A percentile compares a stretch with the other conserved stretches of the same genome.
These are phyloP conservation scores for Lamellibrachia satsuma DNA, from an alignment of 2,888 invertebrate species.

Conservation along the genomic window DNA sequence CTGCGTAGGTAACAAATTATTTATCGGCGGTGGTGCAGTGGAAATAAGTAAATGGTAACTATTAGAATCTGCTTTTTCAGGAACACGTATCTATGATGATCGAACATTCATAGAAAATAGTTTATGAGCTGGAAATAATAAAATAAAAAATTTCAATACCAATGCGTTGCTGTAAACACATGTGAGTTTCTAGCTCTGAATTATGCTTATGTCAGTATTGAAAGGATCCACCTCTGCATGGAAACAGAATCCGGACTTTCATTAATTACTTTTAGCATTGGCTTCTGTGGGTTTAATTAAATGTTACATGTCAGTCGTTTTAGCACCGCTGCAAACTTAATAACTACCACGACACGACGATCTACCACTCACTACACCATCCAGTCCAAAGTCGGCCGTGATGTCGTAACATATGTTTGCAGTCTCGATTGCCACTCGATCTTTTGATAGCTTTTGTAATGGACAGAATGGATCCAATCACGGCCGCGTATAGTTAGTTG, in stretches of 20 bases:
- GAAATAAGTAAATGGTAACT: no score
- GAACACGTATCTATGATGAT: no score
- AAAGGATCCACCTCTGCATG: not conserved
- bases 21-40: no score
- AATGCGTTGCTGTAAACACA: no score
- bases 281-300: not conserved
- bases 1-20: no score
- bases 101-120: no score
- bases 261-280: not conserved
- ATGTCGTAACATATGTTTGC: not conserved
- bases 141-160: no score
- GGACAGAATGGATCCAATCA: not conserved
- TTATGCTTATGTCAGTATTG: not conserved
- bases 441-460: not conserved
- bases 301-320: not conserved
- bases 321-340: not conserved
- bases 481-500: not conserved
- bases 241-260: not conserved
- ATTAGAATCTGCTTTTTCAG: no score
- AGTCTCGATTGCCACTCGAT: not conserved
- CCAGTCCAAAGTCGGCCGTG: not conserved
- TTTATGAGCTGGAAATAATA: no score
- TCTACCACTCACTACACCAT: not conserved
- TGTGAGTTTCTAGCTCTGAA: no score
- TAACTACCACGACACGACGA: not conserved